Base-by-base conservation (phyloP, 2,888 invertebrate species). In the Scaptomyza caliginosa region DNA sequence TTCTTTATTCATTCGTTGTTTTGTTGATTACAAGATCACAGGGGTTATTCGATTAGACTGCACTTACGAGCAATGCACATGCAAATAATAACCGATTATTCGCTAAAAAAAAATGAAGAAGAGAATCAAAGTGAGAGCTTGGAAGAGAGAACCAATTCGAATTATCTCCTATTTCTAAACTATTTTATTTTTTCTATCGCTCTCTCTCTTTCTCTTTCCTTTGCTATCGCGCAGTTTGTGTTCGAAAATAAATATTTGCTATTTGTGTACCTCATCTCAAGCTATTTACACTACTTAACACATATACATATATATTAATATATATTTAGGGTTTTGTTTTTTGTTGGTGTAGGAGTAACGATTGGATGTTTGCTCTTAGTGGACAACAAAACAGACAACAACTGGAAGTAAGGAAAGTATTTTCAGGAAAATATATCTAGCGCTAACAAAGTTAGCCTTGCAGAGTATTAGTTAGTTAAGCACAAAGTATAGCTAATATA, bases 41-140 rank as follows among this genome's bases (percentile, higher is more conserved):
- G 48, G 64, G 85, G 82, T 81, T 62, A 71, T 17, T 60, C 60
- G 80, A 84, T 81, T 82, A 81, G 82, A 68, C 40, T 49, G 63
- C 50, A 50, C 59, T 63, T 39, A 66, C 48, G 24, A 49, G 26
- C 23, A 55, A 40, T 55, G 59, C 67, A 77, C 54, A 74, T 58
- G 70, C 56, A 60, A 76, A 60, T 50, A 46, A 38, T 45, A 16
- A 11, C 17, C n/a, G 46, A 40, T 52, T 51, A 28, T 32, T 28
- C 40, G 28, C 24, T 63, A 5, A 32, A 26, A 16, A 66, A 45
- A 45, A 28, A 39, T n/a, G n/a, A n/a, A n/a, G n/a, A 49, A 52
- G 39, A 10, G 36, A 36, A 2, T 6, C 13, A 13, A 5, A 13
- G 32, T 7, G 32, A 48, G 51, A 52, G 42, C n/a, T n/a, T n/a